Percentiles rank a stretch among this genome's conserved stretches.
Conservation (phyloP, 2,888 invertebrate species). For the Ypsolopha sequella region DNA sequence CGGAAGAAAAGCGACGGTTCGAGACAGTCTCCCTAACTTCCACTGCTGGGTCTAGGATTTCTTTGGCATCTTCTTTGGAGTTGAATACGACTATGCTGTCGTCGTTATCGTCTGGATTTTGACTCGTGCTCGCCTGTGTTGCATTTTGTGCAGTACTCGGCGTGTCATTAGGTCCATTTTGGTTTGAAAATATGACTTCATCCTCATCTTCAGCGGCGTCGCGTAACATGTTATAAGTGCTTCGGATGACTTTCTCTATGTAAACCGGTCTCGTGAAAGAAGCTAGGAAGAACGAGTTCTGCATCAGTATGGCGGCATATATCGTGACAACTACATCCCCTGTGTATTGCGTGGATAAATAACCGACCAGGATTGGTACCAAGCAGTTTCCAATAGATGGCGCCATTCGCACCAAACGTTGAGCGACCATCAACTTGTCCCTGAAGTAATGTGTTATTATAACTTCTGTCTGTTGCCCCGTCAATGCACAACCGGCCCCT, state of each 20-base stretch:
- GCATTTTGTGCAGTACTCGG: slow-evolving; percentile 9
- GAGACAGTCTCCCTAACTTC: slow-evolving; percentile 31
- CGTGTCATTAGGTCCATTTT: slow-evolving; percentile 18
- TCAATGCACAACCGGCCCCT: slow-evolving; percentile 70
- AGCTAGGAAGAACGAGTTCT: slow-evolving; percentile 65
- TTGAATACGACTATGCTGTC: slow-evolving; percentile 45
- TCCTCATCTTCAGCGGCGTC: slow-evolving; percentile 65
- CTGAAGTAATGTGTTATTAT: slow-evolving; percentile 71
- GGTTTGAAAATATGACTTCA: slow-evolving; percentile 69
- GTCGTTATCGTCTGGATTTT: slow-evolving; percentile 48
- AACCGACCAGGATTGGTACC: slow-evolving; percentile 61
- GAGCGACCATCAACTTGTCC: slow-evolving; percentile 62
- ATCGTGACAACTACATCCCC: slow-evolving; percentile 61
- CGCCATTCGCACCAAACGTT: slow-evolving; percentile 61
- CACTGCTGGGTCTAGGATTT: slow-evolving; percentile 46
- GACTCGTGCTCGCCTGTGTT: slow-evolving; percentile 10
- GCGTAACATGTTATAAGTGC: slow-evolving; percentile 55
- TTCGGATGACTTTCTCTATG: slow-evolving; percentile 52
- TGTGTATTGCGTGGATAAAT: slow-evolving; percentile 50
- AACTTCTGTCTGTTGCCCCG: slow-evolving; percentile 69
- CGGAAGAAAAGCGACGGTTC: slow-evolving; percentile 13
- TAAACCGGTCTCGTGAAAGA: slow-evolving; percentile 68
- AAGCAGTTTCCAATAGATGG: slow-evolving; percentile 66
- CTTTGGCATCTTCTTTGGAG: slow-evolving; percentile 43
- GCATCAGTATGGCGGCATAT: slow-evolving; percentile 70